phyloP scores from a whole-genome alignment of 2,888 invertebrate species.

The Bursaphelenchus okinawaensis region DNA sequence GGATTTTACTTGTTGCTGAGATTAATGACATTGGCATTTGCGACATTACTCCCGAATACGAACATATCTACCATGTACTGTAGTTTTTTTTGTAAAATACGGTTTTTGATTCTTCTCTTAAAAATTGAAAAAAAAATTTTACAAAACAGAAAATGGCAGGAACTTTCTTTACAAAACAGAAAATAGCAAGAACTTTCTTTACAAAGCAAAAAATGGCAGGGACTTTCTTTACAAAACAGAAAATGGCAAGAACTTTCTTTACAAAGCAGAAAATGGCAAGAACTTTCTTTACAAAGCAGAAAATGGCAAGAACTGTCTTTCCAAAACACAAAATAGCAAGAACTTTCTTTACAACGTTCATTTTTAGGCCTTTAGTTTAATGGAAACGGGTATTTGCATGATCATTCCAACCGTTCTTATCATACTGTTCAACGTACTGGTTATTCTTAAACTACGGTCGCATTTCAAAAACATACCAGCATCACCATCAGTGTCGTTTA shows the following conservation, averaged over 20 bases:
- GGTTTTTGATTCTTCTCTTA: too few relatives aligned
- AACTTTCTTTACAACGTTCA: not conserved
- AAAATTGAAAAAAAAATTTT: too few relatives aligned
- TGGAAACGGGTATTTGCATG: slow-evolving; percentile 47
- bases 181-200: too few relatives aligned
- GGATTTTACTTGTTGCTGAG: slow-evolving; percentile 50
- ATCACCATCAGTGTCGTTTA: slow-evolving; percentile 51
- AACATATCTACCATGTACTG: slow-evolving; percentile 40
- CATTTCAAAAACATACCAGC: slow-evolving; percentile 36
- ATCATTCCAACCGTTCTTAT: slow-evolving; percentile 44
- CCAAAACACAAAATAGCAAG: too few relatives aligned
- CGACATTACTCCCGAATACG: slow-evolving; percentile 43
- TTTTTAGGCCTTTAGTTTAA: slow-evolving; percentile 21
- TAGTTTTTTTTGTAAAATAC: slow-evolving; percentile 27
- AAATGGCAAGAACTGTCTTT: too few relatives aligned
- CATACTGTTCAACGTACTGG: slow-evolving; percentile 44
- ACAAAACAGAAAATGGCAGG: too few relatives aligned
- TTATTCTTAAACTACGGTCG: slow-evolving; percentile 43
- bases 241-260: too few relatives aligned
- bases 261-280: too few relatives aligned
- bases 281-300: too few relatives aligned
- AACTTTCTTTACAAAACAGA: too few relatives aligned
- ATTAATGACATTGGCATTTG: slow-evolving; percentile 36
- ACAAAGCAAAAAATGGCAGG: too few relatives aligned
- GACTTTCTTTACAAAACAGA: too few relatives aligned